Percentiles rank a stretch among this genome's conserved stretches.
Conservation (phyloP, 2,888 invertebrate species). For the Augiades crinisus region DNA sequence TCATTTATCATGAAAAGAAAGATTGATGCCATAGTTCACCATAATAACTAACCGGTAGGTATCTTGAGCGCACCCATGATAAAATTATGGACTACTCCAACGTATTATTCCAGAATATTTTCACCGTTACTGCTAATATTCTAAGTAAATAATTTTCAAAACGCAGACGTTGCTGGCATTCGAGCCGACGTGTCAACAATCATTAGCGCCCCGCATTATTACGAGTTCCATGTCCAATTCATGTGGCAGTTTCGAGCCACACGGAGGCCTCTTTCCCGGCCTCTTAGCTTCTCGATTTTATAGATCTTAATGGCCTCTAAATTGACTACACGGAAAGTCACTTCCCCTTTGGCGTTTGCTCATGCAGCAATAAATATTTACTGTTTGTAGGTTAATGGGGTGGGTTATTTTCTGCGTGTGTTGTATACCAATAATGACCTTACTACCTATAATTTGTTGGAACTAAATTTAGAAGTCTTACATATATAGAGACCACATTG, state of each 20-base stretch:
- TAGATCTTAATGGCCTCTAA: conserved; percentile 36
- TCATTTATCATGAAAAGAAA: too few relatives aligned
- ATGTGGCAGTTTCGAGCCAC: conserved; percentile 18
- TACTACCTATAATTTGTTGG: background rate
- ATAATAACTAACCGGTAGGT: too few relatives aligned
- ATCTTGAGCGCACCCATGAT: too few relatives aligned
- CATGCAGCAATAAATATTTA: conserved; percentile 25
- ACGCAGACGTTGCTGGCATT: too few relatives aligned
- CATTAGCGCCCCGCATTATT: conserved; percentile 1
- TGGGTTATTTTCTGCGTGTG: conserved; percentile 13
- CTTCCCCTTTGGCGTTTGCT: conserved; percentile 34
- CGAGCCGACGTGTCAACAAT: too few relatives aligned
- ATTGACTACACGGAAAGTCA: conserved; percentile 39
- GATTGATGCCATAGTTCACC: too few relatives aligned
- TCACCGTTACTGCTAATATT: too few relatives aligned
- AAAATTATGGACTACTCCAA: too few relatives aligned
- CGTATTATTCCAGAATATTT: too few relatives aligned
- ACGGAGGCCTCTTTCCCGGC: conserved; percentile 4
- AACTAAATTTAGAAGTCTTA: too few relatives aligned
- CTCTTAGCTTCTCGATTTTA: conserved; percentile 30
- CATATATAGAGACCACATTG: too few relatives aligned
- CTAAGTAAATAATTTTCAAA: too few relatives aligned
- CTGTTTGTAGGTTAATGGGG: conserved; percentile 17
- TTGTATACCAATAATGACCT: background rate
- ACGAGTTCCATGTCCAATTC: conserved; percentile 19